Base-by-base conservation (phyloP, 1,140 invertebrate genomes). In the Panulirus ornatus region DNA sequence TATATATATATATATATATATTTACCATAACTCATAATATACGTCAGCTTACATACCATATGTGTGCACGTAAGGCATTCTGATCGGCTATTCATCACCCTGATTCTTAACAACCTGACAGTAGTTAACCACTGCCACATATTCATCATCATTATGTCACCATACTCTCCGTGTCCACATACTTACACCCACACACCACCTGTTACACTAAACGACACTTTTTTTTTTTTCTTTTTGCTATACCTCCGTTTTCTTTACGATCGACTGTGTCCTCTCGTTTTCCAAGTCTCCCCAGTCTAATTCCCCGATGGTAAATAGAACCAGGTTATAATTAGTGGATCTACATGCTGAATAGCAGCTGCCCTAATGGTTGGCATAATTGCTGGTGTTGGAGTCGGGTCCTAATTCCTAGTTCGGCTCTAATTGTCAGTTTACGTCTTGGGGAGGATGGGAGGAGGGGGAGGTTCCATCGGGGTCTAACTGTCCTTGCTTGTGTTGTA, bases 291-390 rank as follows among this genome's bases (percentile, higher is more conserved):
- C n/a, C n/a, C n/a, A n/a, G n/a, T n/a, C n/a, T 34, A 16, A 38
- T 38, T 73, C 70, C 70, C 70, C 2, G 70, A 73, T 73, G 42
- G 70, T 38, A 73, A n/a, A n/a, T 73, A 38, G 34, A 73, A 38
- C 70, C 34, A 76, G 73, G 73, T 38, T n/a, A 44, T 76, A 76
- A 76, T 76, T 76, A 40, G 36, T 40, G 38, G 40, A 5, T 38
- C 38, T 76, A 38, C 73, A n/a, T 19, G 36, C 73, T 76, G 73
- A 76, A 76, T 27, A 76, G 42, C 42, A 76, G 8, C 36, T 76
- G 73, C 3, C 44, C 73, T 76, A 76, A 76, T 76, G 44, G 73
- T 22, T 22, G 8, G 9, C 34, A 27, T 76, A 76, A 76, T 76
- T 76, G 34, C 73, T 38, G 42, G 70, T 73, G 16, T 38, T 38